Conservation (phyloP, 2,888 invertebrate genomes). For the Rhyacophila evoluta region DNA sequence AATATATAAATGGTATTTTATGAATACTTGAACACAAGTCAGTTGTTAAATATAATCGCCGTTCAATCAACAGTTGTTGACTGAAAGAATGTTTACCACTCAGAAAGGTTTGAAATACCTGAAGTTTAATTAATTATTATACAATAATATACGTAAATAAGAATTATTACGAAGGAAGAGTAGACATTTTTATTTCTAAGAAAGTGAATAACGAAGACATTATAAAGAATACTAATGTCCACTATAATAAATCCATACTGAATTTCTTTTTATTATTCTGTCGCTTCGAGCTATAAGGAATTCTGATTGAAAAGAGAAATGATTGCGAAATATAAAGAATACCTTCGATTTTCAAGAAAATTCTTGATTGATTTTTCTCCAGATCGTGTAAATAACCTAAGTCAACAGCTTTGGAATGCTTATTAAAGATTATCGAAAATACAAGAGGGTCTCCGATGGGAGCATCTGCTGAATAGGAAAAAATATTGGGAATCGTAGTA, state of each 20-base stretch:
- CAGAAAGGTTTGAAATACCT: too few relatives aligned
- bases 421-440: not conserved
- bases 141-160: too few relatives aligned
- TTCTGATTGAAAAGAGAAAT: not conserved
- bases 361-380: not conserved
- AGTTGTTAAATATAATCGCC: too few relatives aligned
- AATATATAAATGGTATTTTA: too few relatives aligned
- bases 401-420: not conserved
- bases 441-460: not conserved
- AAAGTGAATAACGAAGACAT: too few relatives aligned
- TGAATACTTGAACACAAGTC: too few relatives aligned
- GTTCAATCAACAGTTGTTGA: too few relatives aligned
- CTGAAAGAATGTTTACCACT: too few relatives aligned
- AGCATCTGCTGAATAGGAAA: not conserved
- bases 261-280: not conserved
- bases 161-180: too few relatives aligned
- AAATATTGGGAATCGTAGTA: not conserved
- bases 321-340: not conserved
- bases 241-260: not conserved
- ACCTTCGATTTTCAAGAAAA: not conserved
- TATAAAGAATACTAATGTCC: too few relatives aligned
- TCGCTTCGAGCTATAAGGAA: not conserved
- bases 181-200: too few relatives aligned
- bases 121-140: too few relatives aligned
- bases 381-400: not conserved